Conservation (phyloP, 2,113 vertebrate genomes). For the Charadrius vociferus region DNA sequence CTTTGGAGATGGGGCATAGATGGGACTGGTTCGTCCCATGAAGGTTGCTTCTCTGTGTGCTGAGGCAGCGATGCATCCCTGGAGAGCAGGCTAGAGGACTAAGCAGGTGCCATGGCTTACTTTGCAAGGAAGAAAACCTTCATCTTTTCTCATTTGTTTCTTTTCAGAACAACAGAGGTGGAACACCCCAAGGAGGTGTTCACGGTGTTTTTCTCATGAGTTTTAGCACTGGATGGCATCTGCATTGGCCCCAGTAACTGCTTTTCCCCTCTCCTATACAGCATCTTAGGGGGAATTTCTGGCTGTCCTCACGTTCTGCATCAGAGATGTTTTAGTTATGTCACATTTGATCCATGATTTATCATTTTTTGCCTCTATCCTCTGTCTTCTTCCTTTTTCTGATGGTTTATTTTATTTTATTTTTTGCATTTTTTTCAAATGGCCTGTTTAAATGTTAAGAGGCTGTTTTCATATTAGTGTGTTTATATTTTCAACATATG, state of each 20-base stretch:
- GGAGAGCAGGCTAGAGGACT: not conserved
- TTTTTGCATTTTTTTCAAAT: not conserved
- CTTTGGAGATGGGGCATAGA: not conserved
- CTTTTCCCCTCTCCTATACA: not conserved
- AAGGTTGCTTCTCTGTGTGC: not conserved
- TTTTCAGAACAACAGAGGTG: not conserved
- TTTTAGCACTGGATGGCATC: not conserved
- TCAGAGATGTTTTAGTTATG: not conserved
- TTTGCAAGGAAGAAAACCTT: not conserved
- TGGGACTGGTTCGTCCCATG: not conserved
- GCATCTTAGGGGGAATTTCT: not conserved
- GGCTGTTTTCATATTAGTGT: not conserved
- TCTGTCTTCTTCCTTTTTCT: not conserved
- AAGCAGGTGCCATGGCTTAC: not conserved
- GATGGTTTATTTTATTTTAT: not conserved
- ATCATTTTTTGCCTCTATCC: not conserved
- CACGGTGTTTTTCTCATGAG: not conserved
- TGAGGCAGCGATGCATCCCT: not conserved
- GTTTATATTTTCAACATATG: conserved; percentile 18
- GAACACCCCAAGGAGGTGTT: not conserved
- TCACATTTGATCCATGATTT: not conserved
- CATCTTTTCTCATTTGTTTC: not conserved
- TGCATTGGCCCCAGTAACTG: not conserved
- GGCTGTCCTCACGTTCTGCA: not conserved
- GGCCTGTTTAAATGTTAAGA: not conserved